Conservation (phyloP, 2,888 invertebrate species). For the Chelonus formosanus region DNA sequence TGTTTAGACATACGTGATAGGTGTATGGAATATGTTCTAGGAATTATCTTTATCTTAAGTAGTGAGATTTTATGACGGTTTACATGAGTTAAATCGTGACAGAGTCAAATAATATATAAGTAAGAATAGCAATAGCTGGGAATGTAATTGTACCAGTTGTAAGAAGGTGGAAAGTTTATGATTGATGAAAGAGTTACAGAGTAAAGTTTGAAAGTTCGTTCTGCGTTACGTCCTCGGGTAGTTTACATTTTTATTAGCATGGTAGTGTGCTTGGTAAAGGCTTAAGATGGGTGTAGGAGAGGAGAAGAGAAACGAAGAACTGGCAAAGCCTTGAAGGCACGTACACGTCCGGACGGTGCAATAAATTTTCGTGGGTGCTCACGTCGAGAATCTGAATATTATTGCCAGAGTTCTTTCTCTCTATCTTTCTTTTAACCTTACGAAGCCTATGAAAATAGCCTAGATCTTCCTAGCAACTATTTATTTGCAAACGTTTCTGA, state of each 20-base stretch:
- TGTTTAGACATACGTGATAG: no score
- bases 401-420: slow-evolving; percentile 41
- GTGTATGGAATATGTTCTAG: neutral
- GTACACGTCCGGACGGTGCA: slow-evolving; percentile 35
- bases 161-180: slow-evolving; percentile 28
- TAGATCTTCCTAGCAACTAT: slow-evolving; percentile 2
- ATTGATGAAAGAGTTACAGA: slow-evolving; percentile 27
- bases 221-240: slow-evolving; percentile 33
- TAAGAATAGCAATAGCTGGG: neutral
- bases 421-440: slow-evolving; percentile 9
- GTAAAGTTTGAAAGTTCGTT: slow-evolving; percentile 22
- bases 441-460: slow-evolving; percentile 4
- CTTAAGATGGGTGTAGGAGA: slow-evolving; percentile 20
- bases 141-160: slow-evolving; percentile 17
- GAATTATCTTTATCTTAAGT: slow-evolving; percentile 9
- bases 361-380: slow-evolving; percentile 47
- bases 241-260: slow-evolving; percentile 44
- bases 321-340: slow-evolving; percentile 33
- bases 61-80: no score
- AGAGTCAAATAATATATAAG: neutral
- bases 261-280: slow-evolving; percentile 20
- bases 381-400: slow-evolving; percentile 51
- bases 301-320: slow-evolving; percentile 16
- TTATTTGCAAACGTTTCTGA: neutral
- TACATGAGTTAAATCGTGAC: no score